A percentile compares a stretch with the other conserved stretches of the same genome.
phyloP scores from a whole-genome alignment of 2,113 vertebrate genomes.

The Scopus umbretta region DNA sequence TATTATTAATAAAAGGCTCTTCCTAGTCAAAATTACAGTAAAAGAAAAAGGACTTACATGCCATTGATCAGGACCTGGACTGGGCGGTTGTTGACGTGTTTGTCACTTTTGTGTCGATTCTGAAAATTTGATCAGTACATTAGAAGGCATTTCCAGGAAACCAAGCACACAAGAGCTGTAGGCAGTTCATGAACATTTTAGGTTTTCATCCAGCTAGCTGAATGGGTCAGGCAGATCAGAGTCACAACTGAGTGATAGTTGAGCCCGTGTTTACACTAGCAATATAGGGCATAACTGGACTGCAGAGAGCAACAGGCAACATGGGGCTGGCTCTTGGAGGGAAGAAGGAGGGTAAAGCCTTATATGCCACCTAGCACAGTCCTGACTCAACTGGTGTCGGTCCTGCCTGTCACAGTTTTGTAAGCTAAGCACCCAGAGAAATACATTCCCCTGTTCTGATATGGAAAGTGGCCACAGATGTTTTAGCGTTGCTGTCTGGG shows the following conservation, averaged over 20 bases:
- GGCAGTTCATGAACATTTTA: not conserved
- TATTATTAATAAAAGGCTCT: not conserved
- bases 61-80: slow-evolving; percentile 83
- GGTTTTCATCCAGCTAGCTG: not conserved
- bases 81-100: slow-evolving; percentile 88
- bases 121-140: slow-evolving; percentile 55
- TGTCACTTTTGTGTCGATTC: slow-evolving; percentile 89
- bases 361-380: not conserved
- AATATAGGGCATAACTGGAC: not conserved
- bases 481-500: not conserved
- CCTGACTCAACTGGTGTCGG: not conserved
- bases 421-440: not conserved
- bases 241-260: not conserved
- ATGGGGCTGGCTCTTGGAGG: fast-evolving
- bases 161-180: not conserved
- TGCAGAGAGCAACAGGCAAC: not conserved
- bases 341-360: not conserved
- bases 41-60: slow-evolving; percentile 74
- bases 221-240: not conserved
- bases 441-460: not conserved
- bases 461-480: not conserved
- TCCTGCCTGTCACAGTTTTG: not conserved
- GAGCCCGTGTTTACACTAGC: not conserved
- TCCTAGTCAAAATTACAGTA: not conserved
- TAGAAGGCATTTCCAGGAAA: not conserved